Conservation (phyloP, 1,140 invertebrate genomes). For the Drosophila sp. region DNA sequence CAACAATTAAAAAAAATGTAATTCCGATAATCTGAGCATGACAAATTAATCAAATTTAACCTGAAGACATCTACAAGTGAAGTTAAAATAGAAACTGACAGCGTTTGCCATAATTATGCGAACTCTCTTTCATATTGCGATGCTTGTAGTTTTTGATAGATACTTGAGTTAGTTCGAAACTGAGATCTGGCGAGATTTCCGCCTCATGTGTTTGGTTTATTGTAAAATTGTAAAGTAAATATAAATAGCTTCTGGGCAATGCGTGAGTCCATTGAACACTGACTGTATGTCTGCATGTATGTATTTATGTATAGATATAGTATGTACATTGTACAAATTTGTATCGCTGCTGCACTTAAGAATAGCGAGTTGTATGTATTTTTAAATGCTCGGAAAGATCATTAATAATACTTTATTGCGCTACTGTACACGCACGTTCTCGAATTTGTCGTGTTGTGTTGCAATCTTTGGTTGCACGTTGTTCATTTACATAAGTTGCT, state of each 20-base stretch:
- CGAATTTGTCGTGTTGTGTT: constrained; percentile 50
- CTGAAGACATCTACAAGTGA: no score
- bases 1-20: no score
- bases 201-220: constrained; percentile 40
- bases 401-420: constrained; percentile 77
- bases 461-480: constrained; percentile 51
- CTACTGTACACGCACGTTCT: constrained; percentile 33
- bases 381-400: constrained; percentile 74
- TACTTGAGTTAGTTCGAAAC: constrained; percentile 24
- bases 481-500: constrained; percentile 63
- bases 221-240: constrained; percentile 37
- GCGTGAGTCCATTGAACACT: constrained; percentile 60
- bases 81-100: no score
- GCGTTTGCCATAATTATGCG: no score
- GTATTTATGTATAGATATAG: neutral
- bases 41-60: no score
- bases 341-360: constrained; percentile 58
- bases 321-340: constrained; percentile 22
- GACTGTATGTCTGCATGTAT: constrained; percentile 23
- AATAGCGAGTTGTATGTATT: constrained; percentile 65
- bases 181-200: constrained; percentile 43
- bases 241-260: constrained; percentile 55
- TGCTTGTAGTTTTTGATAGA: constrained; percentile 15
- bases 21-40: no score
- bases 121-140: no score